Percentiles rank a stretch among this genome's conserved stretches.
These are phyloP conservation scores for Pipistrellus pygmaeus DNA, from an alignment of 2,797 vertebrate species.

Conservation along the genomic window DNA sequence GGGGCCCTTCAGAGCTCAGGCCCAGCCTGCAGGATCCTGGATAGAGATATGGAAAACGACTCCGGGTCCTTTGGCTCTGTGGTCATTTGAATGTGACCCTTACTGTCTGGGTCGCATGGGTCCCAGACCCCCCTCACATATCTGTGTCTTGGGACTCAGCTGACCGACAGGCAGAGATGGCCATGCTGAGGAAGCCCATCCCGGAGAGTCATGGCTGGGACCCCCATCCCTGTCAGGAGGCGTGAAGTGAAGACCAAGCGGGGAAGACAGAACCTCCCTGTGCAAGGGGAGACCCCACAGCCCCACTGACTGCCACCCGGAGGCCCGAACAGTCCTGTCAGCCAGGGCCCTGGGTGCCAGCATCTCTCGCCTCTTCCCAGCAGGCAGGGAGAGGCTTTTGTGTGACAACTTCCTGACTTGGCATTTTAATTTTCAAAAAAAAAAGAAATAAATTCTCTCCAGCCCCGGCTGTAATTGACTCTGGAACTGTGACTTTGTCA, in stretches of 20 bases:
- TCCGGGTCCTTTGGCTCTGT: background rate
- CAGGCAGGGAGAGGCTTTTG: conserved; percentile 4
- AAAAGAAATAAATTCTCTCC: conserved; percentile 77
- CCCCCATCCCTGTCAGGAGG: background rate
- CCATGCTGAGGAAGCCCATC: background rate
- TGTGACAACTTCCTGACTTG: conserved; percentile 52
- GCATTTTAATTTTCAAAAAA: conserved; percentile 77
- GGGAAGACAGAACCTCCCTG: background rate
- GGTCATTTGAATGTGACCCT: background rate
- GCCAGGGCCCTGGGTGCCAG: background rate
- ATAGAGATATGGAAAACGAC: background rate
- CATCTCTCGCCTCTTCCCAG: background rate
- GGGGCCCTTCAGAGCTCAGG: background rate
- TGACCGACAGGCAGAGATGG: background rate
- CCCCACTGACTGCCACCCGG: background rate
- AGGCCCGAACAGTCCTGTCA: background rate
- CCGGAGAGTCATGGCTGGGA: background rate
- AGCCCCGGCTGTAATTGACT: conserved; percentile 77
- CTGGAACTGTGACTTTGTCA: conserved; percentile 74
- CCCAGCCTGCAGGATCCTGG: background rate
- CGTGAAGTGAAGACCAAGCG: background rate
- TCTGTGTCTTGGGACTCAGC: background rate
- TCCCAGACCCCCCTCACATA: too few relatives aligned
- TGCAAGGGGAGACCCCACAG: background rate
- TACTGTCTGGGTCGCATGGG: background rate